Conservation (phyloP, 2,888 invertebrate species). For the Liodrosophila aerea region DNA sequence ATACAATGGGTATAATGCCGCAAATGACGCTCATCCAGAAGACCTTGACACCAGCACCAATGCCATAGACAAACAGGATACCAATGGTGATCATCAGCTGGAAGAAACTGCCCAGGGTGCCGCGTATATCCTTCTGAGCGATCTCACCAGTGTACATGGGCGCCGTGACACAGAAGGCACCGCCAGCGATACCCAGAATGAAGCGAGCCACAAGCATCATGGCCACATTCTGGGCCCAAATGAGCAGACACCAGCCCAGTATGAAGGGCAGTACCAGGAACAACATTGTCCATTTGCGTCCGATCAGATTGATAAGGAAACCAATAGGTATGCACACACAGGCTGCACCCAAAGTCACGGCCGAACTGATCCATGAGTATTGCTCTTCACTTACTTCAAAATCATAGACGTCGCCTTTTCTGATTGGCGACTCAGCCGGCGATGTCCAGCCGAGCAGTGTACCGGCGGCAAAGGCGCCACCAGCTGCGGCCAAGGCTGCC, state of each 20-base stretch:
- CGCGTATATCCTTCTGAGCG: conserved; percentile 91
- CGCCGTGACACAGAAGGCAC: conserved; percentile 91
- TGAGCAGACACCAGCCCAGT: conserved; percentile 88
- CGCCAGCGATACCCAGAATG: conserved; percentile 83
- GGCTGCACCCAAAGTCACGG: conserved; percentile 89
- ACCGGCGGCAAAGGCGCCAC: conserved; percentile 91
- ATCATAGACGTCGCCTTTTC: conserved; percentile 81
- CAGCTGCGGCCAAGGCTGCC: conserved; percentile 85
- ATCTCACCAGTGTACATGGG: conserved; percentile 94
- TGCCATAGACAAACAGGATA: conserved; percentile 89
- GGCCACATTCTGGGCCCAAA: conserved; percentile 86
- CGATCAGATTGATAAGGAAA: conserved; percentile 86
- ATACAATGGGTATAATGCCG: conserved; percentile 85
- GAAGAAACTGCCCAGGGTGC: conserved; percentile 92
- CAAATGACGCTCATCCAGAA: conserved; percentile 79
- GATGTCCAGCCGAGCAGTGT: conserved; percentile 91
- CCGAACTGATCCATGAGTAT: conserved; percentile 88
- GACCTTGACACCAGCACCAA: conserved; percentile 83
- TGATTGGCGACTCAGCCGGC: conserved; percentile 84
- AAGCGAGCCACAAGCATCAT: conserved; percentile 81
- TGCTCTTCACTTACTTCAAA: conserved; percentile 84
- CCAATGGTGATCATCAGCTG: conserved; percentile 93
- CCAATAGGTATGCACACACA: conserved; percentile 89
- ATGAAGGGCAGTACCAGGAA: conserved; percentile 85
- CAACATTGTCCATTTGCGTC: conserved; percentile 87